These are phyloP conservation scores for Syngnathoides biaculeatus DNA, from an alignment of 2,113 vertebrate species.

Conservation along the genomic window DNA sequence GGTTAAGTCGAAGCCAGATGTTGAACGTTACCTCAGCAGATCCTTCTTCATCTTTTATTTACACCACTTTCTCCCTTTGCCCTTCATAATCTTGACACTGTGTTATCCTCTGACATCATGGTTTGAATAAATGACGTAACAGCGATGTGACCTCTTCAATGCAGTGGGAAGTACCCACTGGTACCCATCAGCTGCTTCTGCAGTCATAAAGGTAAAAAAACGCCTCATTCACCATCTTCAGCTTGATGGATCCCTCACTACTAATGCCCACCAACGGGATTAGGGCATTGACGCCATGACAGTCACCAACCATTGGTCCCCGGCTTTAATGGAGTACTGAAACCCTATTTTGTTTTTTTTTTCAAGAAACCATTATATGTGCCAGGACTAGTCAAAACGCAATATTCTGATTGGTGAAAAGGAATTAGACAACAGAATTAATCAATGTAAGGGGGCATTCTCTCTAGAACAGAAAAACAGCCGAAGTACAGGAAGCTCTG, in stretches of 20 bases:
- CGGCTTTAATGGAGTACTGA: no score
- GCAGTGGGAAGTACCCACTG: background rate
- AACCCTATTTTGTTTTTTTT: no score
- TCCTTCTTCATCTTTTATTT: slow-evolving; percentile 4
- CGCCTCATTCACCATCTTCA: background rate
- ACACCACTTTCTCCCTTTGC: background rate
- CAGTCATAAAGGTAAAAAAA: background rate
- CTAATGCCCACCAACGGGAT: background rate
- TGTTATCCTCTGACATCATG: background rate
- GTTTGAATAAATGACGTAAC: background rate
- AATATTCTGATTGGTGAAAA: no score
- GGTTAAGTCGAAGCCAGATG: slow-evolving; percentile 12
- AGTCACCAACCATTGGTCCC: background rate
- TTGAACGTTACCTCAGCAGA: background rate
- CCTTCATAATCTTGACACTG: background rate
- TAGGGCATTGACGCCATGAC: background rate
- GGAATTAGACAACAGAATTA: no score
- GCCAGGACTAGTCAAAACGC: no score
- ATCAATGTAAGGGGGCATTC: no score
- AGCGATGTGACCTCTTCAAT: background rate
- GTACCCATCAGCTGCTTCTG: background rate
- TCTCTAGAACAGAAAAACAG: no score
- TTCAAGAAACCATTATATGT: no score
- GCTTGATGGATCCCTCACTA: background rate
- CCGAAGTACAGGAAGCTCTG: no score